These are phyloP conservation scores for Ceratina calcarata DNA, from an alignment of 1,140 invertebrate genomes.

Conservation along the genomic window DNA sequence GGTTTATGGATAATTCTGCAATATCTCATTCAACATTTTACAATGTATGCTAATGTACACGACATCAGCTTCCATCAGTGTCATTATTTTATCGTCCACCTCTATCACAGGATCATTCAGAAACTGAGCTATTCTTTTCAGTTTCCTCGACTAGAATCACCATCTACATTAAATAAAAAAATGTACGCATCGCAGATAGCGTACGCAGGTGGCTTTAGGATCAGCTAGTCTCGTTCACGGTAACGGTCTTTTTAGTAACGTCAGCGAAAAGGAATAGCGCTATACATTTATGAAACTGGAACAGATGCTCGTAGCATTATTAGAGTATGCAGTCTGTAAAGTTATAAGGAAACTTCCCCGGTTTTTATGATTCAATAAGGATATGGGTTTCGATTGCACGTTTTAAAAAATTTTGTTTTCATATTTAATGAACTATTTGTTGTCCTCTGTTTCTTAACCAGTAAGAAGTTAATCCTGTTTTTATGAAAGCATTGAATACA, in stretches of 20 bases:
- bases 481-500: too few relatives aligned
- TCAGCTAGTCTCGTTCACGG: not conserved
- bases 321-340: not conserved
- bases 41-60: too few relatives aligned
- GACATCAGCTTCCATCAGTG: not conserved
- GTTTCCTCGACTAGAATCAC: not conserved
- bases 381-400: not conserved
- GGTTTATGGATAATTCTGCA: too few relatives aligned
- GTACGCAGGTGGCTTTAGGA: slow-evolving; percentile 17
- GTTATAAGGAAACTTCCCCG: not conserved
- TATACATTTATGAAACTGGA: not conserved
- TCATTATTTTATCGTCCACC: not conserved
- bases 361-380: not conserved
- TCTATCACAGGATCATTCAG: slow-evolving; percentile 1
- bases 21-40: too few relatives aligned
- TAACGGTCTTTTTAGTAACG: not conserved
- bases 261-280: not conserved
- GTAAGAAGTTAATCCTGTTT: too few relatives aligned
- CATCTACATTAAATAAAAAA: not conserved
- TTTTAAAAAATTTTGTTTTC: too few relatives aligned
- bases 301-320: not conserved
- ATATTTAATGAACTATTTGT: too few relatives aligned
- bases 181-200: not conserved
- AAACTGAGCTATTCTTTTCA: not conserved
- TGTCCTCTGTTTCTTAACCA: too few relatives aligned